A percentile compares a stretch with the other conserved stretches of the same genome.
phyloP scores from a whole-genome alignment of 1,140 invertebrate genomes.

The Plectrocnemia conspersa region DNA sequence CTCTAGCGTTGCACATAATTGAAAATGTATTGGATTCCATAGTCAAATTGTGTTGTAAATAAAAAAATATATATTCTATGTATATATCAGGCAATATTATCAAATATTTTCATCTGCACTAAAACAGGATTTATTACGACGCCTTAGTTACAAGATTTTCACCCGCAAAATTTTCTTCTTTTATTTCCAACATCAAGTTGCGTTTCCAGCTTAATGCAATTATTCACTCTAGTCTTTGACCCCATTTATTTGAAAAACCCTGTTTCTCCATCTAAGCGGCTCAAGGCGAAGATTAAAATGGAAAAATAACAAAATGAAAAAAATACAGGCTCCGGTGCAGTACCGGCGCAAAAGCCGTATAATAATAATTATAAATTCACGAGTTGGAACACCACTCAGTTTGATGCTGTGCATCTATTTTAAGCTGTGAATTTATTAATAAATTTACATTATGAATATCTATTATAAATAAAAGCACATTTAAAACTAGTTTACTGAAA shows the following conservation, averaged over 20 bases:
- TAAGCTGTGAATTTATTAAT: too few species aligned
- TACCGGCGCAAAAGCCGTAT: not conserved
- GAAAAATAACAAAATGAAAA: constrained; percentile 17
- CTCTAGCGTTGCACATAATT: too few species aligned
- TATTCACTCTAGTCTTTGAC: not conserved
- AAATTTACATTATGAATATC: too few species aligned
- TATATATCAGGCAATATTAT: too few species aligned
- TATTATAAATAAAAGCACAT: too few species aligned
- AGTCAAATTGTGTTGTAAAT: too few species aligned
- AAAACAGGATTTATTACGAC: constrained; percentile 15
- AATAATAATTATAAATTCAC: constrained; percentile 3
- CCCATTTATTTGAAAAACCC: constrained; percentile 3
- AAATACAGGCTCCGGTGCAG: constrained; percentile 7
- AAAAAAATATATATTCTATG: too few species aligned
- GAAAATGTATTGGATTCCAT: too few species aligned
- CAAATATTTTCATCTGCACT: too few species aligned
- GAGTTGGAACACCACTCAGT: too few species aligned
- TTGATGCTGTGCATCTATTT: too few species aligned
- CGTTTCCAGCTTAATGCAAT: constrained; percentile 5
- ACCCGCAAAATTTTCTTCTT: constrained; percentile 14
- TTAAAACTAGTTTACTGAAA: too few species aligned
- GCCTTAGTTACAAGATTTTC: constrained; percentile 11
- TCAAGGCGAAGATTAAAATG: constrained; percentile 13
- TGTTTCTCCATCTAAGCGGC: constrained; percentile 2
- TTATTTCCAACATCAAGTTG: not conserved